Base-by-base conservation (phyloP, 2,888 invertebrate species). In the Papilio demoleus region DNA sequence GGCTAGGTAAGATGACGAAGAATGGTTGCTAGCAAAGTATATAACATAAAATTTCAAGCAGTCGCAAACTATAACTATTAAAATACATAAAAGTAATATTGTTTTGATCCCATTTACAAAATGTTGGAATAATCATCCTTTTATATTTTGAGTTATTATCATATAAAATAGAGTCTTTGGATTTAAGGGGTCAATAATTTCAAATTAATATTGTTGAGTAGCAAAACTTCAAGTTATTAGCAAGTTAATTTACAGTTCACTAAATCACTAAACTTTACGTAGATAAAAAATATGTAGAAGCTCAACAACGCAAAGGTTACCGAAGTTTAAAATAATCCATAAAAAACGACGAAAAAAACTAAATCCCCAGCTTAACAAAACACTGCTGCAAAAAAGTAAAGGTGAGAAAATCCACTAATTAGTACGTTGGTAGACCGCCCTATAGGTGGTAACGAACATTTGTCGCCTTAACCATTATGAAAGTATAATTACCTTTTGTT, bases 361-460 rank as follows among this genome's bases (percentile, higher is more conserved):
- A 70, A 50, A 56, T 63, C 68, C 66, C 73, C 67, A 77, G 79
- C 80, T 77, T 75, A 79, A 73, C 73, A 75, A 79, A 76, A 75
- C 75, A 75, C 70, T 75, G 75, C 73, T 24, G 47, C 68, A 87
- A 87, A 86, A 85, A 75, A 74, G 78, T 78, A 79, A 81, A 91
- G 91, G 92, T 92, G 92, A 91, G 92, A 92, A 92, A 90, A 86
- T 88, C 85, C 76, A 80, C 82, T 91, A 92, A 92, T 92, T 90
- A 91, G 81, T 86, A 86, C 84, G 77, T 83, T 75, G 79, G 76
- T 75, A 75, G 76, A 75, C 74, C 84, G 81, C 84, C 84, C 88
- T 74, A 75, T 79, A 75, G 81, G 84, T 76, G 80, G 81, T 80
- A 63, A 76, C 80, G 79, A 76, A 68, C 84, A 80, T 85, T 88